Conservation (phyloP, 1,140 invertebrate genomes). For the Onthophagus taurus region DNA sequence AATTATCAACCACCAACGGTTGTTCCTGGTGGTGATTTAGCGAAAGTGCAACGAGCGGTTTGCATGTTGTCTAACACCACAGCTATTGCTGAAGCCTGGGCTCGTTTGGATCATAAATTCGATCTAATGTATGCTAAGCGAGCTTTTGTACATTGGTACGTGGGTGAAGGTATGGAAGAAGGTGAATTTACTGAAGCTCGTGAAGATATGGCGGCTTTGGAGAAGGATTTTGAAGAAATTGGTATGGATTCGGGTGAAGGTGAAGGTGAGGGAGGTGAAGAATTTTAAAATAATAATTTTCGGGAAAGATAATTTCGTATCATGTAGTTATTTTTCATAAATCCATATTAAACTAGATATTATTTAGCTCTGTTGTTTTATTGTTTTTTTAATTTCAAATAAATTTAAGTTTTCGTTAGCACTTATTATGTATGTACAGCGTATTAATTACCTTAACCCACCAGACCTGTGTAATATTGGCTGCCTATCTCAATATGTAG, state of each 20-base stretch:
- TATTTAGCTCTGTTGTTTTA: no score
- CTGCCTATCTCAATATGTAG: no score
- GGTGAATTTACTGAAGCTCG: conserved; percentile 59
- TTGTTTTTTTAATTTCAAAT: no score
- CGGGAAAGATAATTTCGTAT: no score
- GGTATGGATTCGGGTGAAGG: conserved; percentile 49
- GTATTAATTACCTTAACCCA: no score
- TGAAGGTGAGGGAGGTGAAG: no score
- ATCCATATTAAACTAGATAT: no score
- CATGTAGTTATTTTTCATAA: no score
- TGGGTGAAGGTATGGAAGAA: conserved; percentile 76
- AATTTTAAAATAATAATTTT: conserved; percentile 1
- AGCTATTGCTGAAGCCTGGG: conserved; percentile 64
- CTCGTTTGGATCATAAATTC: conserved; percentile 57
- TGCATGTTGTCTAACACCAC: conserved; percentile 70
- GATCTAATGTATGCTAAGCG: conserved; percentile 62
- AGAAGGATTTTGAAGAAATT: conserved; percentile 56
- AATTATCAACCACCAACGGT: conserved; percentile 59
- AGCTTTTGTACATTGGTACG: conserved; percentile 69
- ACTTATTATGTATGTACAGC: no score
- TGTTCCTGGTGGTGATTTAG: conserved; percentile 59
- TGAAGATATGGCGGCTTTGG: conserved; percentile 59
- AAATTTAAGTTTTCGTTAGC: no score
- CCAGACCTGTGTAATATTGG: no score
- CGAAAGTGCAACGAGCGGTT: conserved; percentile 56